These are phyloP conservation scores for Proctacanthus coquilletti DNA, from an alignment of 1,140 invertebrate species.

Conservation along the genomic window DNA sequence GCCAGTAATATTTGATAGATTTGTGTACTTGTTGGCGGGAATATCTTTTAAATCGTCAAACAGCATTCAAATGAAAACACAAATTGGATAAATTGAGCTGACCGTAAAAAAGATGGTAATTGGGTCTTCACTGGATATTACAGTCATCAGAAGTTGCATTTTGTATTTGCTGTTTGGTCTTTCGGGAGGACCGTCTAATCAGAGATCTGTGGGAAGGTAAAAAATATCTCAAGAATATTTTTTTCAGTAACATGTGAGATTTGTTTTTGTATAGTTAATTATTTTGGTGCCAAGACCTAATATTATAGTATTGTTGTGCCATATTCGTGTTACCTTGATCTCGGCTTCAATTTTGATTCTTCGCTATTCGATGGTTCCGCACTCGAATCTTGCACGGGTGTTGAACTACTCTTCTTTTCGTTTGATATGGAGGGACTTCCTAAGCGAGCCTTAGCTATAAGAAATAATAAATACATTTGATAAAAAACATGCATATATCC, in stretches of 20 bases:
- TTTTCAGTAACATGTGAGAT: conserved; percentile 4
- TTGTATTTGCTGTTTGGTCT: conserved; percentile 61
- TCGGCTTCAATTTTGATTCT: conserved; percentile 18
- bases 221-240: conserved; percentile 1
- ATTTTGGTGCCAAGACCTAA: background rate
- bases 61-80: conserved; percentile 7
- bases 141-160: conserved; percentile 54
- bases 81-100: conserved; percentile 13
- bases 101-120: conserved; percentile 2
- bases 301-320: background rate
- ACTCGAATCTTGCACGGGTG: conserved; percentile 14
- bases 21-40: conserved; percentile 2
- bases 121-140: conserved; percentile 44
- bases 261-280: background rate
- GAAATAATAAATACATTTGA: background rate
- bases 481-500: background rate
- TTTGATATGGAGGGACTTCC: conserved; percentile 21
- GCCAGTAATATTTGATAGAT: conserved; percentile 1
- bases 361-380: conserved; percentile 19
- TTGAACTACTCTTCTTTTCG: conserved; percentile 17
- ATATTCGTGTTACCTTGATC: conserved; percentile 10
- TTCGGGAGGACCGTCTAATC: conserved; percentile 60
- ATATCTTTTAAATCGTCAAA: conserved; percentile 11
- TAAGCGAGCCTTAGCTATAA: conserved; percentile 23
- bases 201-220: conserved; percentile 48